These are phyloP conservation scores for Glossophaga mutica DNA, from an alignment of 2,797 vertebrate species.

Conservation along the genomic window DNA sequence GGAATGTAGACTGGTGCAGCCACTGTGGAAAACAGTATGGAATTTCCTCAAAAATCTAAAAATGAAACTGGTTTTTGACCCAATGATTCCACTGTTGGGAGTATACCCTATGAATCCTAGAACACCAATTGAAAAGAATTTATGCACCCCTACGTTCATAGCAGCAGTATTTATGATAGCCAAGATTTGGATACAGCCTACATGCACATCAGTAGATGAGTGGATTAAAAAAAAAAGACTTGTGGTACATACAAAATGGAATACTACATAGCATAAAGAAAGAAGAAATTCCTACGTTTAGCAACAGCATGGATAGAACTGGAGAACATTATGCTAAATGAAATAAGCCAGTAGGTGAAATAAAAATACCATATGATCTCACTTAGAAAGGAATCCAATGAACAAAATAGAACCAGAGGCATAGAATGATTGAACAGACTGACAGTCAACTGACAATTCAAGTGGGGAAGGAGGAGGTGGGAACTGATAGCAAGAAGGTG, in stretches of 20 bases:
- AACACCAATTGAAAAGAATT: neutral
- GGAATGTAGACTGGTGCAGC: neutral
- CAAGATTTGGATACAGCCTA: neutral
- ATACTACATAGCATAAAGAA: neutral
- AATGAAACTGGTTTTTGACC: neutral
- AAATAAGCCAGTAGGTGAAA: neutral
- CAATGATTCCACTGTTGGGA: neutral
- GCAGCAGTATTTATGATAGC: neutral
- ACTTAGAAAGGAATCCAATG: neutral
- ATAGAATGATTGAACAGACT: neutral
- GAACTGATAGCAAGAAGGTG: neutral
- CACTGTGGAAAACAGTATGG: neutral
- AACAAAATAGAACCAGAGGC: neutral
- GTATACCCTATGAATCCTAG: neutral
- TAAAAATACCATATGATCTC: neutral
- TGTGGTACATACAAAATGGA: neutral
- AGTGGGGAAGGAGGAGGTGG: neutral
- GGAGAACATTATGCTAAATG: neutral
- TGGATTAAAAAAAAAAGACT: neutral
- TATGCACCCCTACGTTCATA: neutral
- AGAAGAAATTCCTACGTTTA: neutral
- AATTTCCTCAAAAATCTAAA: neutral
- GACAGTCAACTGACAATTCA: neutral
- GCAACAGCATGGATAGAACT: neutral
- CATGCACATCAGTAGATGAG: neutral